Percentiles rank a stretch among this genome's conserved stretches.
phyloP scores from a whole-genome alignment of 2,113 vertebrate species.

The Caranx ignobilis region DNA sequence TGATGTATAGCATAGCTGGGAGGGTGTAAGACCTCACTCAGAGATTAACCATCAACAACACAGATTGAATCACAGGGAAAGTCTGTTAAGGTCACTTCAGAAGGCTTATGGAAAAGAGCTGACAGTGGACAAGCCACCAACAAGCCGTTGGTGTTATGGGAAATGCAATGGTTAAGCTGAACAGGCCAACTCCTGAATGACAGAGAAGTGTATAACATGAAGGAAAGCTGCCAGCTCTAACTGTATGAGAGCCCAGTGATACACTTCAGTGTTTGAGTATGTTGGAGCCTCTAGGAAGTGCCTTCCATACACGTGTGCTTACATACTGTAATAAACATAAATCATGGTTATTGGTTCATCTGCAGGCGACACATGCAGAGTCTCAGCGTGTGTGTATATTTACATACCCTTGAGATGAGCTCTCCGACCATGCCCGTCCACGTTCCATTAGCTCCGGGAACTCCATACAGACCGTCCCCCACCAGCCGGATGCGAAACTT shows the following conservation, averaged over 20 bases:
- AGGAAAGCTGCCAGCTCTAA: constrained; percentile 34
- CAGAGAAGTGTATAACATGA: constrained; percentile 35
- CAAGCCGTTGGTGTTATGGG: constrained; percentile 49
- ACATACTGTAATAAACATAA: not conserved
- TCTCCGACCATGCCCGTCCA: constrained; percentile 99
- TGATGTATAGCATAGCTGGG: constrained; percentile 11
- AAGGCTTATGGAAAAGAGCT: constrained; percentile 50
- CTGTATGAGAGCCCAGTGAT: constrained; percentile 3
- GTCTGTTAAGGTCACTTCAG: constrained; percentile 60
- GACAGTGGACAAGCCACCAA: constrained; percentile 57
- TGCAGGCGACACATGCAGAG: not conserved
- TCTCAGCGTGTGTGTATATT: constrained; percentile 2
- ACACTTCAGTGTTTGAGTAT: constrained; percentile 4
- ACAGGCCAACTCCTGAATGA: constrained; percentile 45
- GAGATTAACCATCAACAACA: constrained; percentile 49
- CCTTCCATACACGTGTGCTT: not conserved
- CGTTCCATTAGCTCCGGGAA: constrained; percentile 92
- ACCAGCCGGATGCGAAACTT: constrained; percentile 97
- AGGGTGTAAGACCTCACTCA: constrained; percentile 39
- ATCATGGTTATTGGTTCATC: constrained; percentile 7
- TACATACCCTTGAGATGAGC: constrained; percentile 92
- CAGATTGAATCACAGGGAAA: constrained; percentile 30
- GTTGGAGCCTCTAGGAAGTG: not conserved
- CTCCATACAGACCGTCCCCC: constrained; percentile 92
- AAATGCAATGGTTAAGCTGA: constrained; percentile 46